A percentile compares a stretch with the other conserved stretches of the same genome.
Conservation (phyloP, 2,797 vertebrate species). For the Muscicapa striata region DNA sequence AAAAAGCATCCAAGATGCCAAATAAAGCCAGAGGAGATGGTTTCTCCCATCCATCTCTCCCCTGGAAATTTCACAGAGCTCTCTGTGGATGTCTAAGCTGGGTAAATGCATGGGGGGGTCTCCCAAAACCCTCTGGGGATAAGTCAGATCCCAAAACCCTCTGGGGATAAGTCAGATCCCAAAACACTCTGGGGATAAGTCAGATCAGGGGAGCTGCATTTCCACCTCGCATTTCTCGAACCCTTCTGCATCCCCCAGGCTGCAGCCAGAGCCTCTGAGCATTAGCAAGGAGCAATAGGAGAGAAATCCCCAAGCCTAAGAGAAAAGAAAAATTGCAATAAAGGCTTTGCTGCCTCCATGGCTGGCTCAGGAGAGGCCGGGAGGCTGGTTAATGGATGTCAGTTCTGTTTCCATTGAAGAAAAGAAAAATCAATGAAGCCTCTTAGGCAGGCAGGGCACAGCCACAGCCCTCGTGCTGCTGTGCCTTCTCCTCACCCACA, state of each 20-base stretch:
- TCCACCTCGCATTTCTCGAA: not conserved
- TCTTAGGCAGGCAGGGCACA: constrained; percentile 58
- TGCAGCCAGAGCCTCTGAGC: not conserved
- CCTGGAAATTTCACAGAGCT: not conserved
- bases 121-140: not conserved
- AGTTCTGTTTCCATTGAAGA: constrained; percentile 65
- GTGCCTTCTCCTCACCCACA: not conserved
- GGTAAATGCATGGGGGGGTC: not conserved
- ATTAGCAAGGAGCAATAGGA: not conserved
- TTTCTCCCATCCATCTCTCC: not conserved
- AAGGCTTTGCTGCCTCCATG: not conserved
- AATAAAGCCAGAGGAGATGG: not conserved
- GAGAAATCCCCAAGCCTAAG: not conserved
- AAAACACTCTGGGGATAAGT: not conserved
- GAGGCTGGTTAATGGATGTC: constrained; percentile 65
- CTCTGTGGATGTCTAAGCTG: not conserved
- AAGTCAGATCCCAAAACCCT: not conserved
- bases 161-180: no score
- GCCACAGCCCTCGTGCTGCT: not conserved
- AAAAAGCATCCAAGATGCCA: not conserved
- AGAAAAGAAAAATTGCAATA: not conserved
- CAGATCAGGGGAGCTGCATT: not conserved
- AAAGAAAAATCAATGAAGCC: constrained; percentile 74
- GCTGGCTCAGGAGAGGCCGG: not conserved
- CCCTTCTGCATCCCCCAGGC: not conserved